A percentile compares a stretch with the other conserved stretches of the same genome.
phyloP scores from a whole-genome alignment of 2,113 vertebrate species.

The Osmerus mordax region DNA sequence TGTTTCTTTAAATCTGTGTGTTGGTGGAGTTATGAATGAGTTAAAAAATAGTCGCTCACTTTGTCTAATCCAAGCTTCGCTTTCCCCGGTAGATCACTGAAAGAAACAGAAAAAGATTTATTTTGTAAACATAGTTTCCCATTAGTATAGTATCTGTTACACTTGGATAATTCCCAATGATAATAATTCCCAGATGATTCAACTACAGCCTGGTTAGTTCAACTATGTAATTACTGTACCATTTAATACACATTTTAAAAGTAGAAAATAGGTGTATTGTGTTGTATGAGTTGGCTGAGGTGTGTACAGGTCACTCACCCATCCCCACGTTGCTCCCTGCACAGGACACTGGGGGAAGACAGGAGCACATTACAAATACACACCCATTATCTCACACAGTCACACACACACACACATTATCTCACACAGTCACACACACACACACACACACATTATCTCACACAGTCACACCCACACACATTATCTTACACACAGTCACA shows the following conservation, averaged over 20 bases:
- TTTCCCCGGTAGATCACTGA: constrained; percentile 83
- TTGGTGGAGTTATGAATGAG: not conserved
- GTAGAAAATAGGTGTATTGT: too few relatives aligned
- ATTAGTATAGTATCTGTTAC: not conserved
- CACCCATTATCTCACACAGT: too few relatives aligned
- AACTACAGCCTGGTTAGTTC: not conserved
- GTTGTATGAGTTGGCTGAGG: not conserved
- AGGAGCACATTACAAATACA: constrained; percentile 6
- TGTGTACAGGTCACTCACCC: constrained; percentile 68
- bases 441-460: not conserved
- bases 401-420: not conserved
- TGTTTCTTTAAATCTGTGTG: too few relatives aligned
- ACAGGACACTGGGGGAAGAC: constrained; percentile 81
- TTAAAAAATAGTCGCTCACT: constrained; percentile 39
- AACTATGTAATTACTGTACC: not conserved
- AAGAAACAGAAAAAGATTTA: constrained; percentile 32
- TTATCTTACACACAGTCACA: not conserved
- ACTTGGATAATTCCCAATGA: not conserved
- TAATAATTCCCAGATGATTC: not conserved
- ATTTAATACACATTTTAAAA: not conserved
- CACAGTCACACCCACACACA: not conserved
- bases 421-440: too few relatives aligned
- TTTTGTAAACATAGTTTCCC: not conserved
- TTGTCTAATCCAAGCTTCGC: constrained; percentile 64
- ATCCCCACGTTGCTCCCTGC: constrained; percentile 82